Evolutionary conservation across 2,888 invertebrate species (phyloP).

Genomic region (Mythimna ferrago): DNA sequence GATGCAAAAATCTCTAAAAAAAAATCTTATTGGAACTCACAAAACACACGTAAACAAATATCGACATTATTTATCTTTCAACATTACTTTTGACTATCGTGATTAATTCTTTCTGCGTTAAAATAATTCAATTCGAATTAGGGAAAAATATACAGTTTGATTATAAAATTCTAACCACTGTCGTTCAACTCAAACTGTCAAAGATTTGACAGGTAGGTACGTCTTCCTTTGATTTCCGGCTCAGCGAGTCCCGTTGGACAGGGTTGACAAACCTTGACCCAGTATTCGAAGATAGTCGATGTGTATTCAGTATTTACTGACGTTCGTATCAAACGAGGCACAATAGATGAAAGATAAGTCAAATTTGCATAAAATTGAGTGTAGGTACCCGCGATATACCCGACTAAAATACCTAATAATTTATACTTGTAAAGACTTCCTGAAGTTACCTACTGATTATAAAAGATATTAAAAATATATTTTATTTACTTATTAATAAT

Average conservation of each 20-base stretch:
- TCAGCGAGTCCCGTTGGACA: conserved; percentile 68
- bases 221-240: conserved; percentile 38
- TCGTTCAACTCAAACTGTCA: conserved; percentile 35
- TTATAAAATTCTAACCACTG: conserved; percentile 4
- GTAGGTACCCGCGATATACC: conserved; percentile 19
- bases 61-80: neutral
- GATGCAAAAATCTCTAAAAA: no score
- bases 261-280: conserved; percentile 77
- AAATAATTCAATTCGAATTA: neutral
- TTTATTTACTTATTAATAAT: neutral
- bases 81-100: neutral
- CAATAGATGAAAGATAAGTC: conserved; percentile 39
- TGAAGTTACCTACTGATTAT: conserved; percentile 8
- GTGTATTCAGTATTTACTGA: conserved; percentile 69
- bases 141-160: neutral
- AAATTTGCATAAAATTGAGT: conserved; percentile 37
- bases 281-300: conserved; percentile 72
- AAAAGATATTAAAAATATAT: neutral
- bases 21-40: neutral
- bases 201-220: conserved; percentile 34
- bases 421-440: conserved; percentile 14
- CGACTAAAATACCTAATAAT: conserved; percentile 22
- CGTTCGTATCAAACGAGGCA: conserved; percentile 46
- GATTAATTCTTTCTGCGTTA: neutral
- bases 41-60: neutral